phyloP scores from a whole-genome alignment of 2,113 vertebrate genomes.

The Apeltes quadracus region DNA sequence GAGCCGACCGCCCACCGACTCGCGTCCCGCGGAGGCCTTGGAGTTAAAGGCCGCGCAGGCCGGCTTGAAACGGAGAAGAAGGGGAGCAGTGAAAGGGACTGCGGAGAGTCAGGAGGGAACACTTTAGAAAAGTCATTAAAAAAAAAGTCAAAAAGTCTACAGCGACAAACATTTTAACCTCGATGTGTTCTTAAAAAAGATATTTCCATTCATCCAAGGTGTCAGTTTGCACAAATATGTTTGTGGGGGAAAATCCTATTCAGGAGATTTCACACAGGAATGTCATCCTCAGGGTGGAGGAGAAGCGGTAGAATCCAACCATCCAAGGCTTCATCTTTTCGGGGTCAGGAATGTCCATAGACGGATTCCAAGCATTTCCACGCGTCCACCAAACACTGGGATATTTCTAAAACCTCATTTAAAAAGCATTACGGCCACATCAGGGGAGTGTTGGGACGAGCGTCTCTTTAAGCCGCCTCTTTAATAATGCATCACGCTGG shows the following conservation, averaged over 20 bases:
- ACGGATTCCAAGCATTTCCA: not conserved
- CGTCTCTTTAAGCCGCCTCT: not conserved
- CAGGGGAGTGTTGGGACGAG: not conserved
- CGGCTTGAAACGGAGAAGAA: not conserved
- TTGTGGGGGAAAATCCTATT: too few species aligned
- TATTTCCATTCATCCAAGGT: not conserved
- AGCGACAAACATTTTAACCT: not conserved
- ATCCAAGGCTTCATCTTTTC: not conserved
- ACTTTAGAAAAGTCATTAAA: not conserved
- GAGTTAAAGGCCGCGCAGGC: not conserved
- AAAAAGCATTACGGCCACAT: not conserved
- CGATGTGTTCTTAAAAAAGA: not conserved
- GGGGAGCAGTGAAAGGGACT: not conserved
- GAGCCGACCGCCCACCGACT: constrained; percentile 31
- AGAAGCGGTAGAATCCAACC: too few species aligned
- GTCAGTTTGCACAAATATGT: too few species aligned
- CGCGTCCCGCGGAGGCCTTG: constrained; percentile 5
- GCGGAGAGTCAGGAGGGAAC: too few species aligned
- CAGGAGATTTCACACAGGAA: not conserved
- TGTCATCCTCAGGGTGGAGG: not conserved
- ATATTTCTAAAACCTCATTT: not conserved
- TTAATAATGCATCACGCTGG: constrained; percentile 14
- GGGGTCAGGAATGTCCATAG: not conserved
- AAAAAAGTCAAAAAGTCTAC: not conserved
- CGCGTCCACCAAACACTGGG: not conserved